Conservation (phyloP, 2,113 vertebrate genomes). For the Orycteropus afer region DNA sequence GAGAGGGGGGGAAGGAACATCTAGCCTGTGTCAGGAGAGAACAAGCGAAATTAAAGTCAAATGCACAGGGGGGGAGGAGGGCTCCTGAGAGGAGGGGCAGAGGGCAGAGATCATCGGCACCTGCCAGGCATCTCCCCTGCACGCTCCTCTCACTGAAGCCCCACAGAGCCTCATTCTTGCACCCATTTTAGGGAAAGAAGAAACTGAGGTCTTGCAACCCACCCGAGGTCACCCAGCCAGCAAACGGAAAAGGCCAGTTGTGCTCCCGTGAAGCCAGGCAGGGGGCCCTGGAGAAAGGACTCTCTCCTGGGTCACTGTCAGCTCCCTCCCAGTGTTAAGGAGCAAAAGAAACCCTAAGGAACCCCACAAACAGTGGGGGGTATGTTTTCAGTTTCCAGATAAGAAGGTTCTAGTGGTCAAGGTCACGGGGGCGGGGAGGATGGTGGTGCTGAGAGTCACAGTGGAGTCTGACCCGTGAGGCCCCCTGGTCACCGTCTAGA, state of each 20-base stretch:
- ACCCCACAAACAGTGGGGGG: fast-evolving
- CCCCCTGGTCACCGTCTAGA: fast-evolving
- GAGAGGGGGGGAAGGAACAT: fast-evolving
- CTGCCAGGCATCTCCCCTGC: too few relatives aligned
- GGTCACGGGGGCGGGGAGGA: fast-evolving
- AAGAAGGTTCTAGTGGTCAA: not conserved
- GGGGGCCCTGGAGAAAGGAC: not conserved
- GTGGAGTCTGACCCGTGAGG: not conserved
- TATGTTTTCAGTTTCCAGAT: not conserved
- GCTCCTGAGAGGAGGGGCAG: too few relatives aligned
- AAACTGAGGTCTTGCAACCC: not conserved
- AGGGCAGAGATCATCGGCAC: fast-evolving
- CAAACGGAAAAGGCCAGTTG: fast-evolving
- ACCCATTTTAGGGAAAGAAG: not conserved
- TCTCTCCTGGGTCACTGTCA: fast-evolving
- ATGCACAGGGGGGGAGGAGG: fast-evolving
- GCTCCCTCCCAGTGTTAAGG: too few relatives aligned
- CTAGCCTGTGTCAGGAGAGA: fast-evolving
- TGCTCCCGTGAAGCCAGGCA: not conserved
- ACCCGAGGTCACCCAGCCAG: not conserved
- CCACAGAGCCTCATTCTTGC: not conserved
- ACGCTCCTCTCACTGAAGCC: fast-evolving
- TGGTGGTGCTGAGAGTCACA: too few relatives aligned
- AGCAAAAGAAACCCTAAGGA: not conserved
- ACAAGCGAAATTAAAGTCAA: not conserved